Evolutionary conservation across 2,888 invertebrate genomes (phyloP).

Genomic region (Hyposoter dolosus): DNA sequence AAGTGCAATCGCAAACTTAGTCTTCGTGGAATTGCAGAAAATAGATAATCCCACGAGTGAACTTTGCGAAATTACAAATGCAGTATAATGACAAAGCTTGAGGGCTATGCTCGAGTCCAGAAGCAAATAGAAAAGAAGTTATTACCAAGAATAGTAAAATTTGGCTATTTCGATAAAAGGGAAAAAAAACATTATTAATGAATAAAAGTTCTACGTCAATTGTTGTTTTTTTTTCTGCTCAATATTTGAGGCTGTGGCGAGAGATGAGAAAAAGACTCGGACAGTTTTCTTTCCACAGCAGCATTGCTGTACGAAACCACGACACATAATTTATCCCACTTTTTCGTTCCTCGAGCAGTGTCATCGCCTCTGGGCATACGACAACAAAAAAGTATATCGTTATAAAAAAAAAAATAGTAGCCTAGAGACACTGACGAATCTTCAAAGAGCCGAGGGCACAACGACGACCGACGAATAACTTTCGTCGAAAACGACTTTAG

Average conservation of each 20-base stretch:
- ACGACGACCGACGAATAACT: conserved; percentile 24
- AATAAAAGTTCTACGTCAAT: too few relatives aligned
- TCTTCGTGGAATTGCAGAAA: conserved; percentile 44
- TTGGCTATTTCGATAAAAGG: too few relatives aligned
- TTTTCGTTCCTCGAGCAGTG: conserved; percentile 13
- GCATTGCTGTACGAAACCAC: neutral
- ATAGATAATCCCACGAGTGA: conserved; percentile 12
- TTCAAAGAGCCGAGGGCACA: conserved; percentile 19
- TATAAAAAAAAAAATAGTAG: conserved; percentile 51
- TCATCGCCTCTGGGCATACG: neutral
- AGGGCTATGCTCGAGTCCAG: neutral
- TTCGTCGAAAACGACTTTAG: conserved; percentile 47
- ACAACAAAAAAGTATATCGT: conserved; percentile 40
- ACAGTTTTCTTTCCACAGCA: neutral
- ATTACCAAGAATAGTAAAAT: too few relatives aligned
- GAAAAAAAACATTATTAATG: too few relatives aligned
- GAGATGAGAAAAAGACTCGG: neutral
- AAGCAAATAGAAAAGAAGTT: neutral
- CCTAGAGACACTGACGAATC: conserved; percentile 54
- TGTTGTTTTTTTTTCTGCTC: too few relatives aligned
- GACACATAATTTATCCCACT: neutral
- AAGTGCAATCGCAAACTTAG: conserved; percentile 40
- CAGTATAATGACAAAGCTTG: neutral
- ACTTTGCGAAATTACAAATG: conserved; percentile 9
- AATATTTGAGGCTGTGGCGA: too few relatives aligned